These are phyloP conservation scores for Aphelenchoides fujianensis DNA, from an alignment of 1,140 invertebrate genomes.

Conservation along the genomic window DNA sequence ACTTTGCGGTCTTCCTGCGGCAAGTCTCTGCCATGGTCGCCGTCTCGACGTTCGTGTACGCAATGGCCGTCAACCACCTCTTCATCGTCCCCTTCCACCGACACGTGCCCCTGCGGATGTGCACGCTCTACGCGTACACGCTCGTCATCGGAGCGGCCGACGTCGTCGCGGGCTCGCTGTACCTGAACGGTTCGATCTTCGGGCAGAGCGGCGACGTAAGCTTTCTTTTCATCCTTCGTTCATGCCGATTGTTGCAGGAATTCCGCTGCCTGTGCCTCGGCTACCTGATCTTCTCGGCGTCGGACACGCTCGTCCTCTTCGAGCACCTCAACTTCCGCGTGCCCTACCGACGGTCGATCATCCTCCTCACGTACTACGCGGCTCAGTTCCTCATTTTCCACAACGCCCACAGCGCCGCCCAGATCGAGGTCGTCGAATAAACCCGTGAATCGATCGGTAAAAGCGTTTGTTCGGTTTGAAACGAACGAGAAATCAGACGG, in stretches of 20 bases:
- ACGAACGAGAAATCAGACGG: too few relatives aligned
- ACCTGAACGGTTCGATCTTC: not conserved
- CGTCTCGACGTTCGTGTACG: not conserved
- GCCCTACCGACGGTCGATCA: slow-evolving; percentile 7
- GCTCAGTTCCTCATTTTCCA: slow-evolving; percentile 22
- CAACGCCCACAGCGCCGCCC: slow-evolving; percentile 1
- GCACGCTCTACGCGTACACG: not conserved
- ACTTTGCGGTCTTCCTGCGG: not conserved
- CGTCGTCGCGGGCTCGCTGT: slow-evolving; percentile 7
- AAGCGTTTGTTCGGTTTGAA: too few relatives aligned
- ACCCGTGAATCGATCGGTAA: too few relatives aligned
- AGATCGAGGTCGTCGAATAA: not conserved
- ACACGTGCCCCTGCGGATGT: not conserved
- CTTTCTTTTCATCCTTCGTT: not conserved
- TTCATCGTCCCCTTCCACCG: not conserved
- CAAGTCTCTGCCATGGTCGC: not conserved
- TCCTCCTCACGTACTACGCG: slow-evolving; percentile 20
- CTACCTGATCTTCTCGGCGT: slow-evolving; percentile 13
- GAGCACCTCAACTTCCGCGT: not conserved
- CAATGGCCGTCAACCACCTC: not conserved
- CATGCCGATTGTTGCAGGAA: not conserved
- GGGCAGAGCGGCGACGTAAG: not conserved
- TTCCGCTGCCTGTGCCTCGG: not conserved
- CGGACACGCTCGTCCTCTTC: slow-evolving; percentile 14
- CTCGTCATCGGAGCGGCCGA: not conserved